Evolutionary conservation across 2,797 vertebrate genomes (phyloP).

Genomic region (Xerus rutilus): DNA sequence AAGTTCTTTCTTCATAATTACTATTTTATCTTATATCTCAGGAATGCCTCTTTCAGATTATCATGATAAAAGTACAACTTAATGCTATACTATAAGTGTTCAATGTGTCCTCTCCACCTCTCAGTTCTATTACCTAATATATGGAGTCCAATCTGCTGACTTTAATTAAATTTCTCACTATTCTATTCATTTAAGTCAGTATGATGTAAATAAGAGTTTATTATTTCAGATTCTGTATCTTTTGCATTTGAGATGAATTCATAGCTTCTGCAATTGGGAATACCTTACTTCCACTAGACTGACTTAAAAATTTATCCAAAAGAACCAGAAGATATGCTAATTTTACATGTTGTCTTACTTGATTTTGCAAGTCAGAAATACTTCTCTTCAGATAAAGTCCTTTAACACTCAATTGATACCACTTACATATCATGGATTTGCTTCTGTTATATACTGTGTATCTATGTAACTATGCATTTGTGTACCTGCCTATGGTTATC

Average conservation of each 20-base stretch:
- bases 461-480: neutral
- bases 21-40: neutral
- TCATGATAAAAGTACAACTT: neutral
- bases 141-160: neutral
- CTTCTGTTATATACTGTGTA: neutral
- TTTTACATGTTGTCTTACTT: neutral
- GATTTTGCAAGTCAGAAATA: conserved; percentile 37
- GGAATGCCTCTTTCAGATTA: neutral
- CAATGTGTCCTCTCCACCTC: neutral
- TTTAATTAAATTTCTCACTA: neutral
- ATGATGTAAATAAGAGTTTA: neutral
- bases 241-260: neutral
- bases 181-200: neutral
- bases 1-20: neutral
- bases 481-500: neutral
- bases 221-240: neutral
- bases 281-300: neutral
- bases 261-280: neutral
- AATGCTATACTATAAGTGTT: neutral
- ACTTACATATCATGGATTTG: neutral
- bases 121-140: neutral
- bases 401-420: neutral
- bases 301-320: neutral
- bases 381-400: neutral
- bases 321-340: neutral